phyloP scores from a whole-genome alignment of 2,888 invertebrate species.

The Elegia similella region DNA sequence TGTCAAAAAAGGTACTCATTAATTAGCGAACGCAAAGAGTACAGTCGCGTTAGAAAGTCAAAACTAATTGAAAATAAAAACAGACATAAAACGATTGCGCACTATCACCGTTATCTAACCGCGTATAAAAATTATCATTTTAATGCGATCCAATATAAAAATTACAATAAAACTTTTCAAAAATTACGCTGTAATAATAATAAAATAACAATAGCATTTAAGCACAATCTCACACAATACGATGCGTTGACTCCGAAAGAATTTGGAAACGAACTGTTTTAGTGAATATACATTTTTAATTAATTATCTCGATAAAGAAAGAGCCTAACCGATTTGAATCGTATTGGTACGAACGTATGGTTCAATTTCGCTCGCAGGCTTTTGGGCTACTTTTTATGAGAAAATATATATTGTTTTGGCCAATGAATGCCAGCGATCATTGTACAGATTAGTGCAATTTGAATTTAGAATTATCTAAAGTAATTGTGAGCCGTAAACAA shows the following conservation, averaged over 20 bases:
- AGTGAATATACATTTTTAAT: conserved; percentile 68
- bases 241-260: conserved; percentile 65
- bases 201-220: conserved; percentile 53
- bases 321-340: conserved; percentile 34
- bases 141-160: conserved; percentile 29
- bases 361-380: conserved; percentile 31
- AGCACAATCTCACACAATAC: conserved; percentile 50
- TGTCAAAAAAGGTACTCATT: conserved; percentile 5
- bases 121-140: conserved; percentile 26
- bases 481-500: conserved; percentile 61
- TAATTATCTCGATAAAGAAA: conserved; percentile 65
- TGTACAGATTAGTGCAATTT: conserved; percentile 71
- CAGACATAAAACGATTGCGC: conserved; percentile 6
- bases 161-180: conserved; percentile 25
- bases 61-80: conserved; percentile 11
- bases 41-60: conserved; percentile 12
- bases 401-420: conserved; percentile 70
- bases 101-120: conserved; percentile 14
- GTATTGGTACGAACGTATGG: conserved; percentile 35
- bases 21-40: conserved; percentile 1
- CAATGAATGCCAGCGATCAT: conserved; percentile 65
- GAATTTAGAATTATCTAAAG: conserved; percentile 60
- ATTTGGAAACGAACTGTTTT: conserved; percentile 68
- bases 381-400: conserved; percentile 53
- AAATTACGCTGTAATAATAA: conserved; percentile 44